phyloP scores from a whole-genome alignment of 2,888 invertebrate species.

The Mythimna loreyi region DNA sequence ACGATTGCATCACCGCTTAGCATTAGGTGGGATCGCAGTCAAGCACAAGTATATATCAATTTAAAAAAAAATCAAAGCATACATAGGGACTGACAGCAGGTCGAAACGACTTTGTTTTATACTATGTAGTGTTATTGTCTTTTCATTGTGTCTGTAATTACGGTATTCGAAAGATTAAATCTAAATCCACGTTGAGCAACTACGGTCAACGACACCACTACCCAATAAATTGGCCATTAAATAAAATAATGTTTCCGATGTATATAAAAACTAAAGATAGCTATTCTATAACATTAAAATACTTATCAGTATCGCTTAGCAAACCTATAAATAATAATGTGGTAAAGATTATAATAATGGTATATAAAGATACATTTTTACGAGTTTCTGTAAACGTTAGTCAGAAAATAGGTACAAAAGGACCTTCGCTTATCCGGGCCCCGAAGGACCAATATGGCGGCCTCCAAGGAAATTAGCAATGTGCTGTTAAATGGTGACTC shows the following conservation, averaged over 20 bases:
- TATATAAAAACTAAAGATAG: background rate
- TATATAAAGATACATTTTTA: slow-evolving; percentile 30
- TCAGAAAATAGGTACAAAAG: slow-evolving; percentile 24
- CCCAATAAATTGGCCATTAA: slow-evolving; percentile 12
- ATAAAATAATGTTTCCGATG: slow-evolving; percentile 17
- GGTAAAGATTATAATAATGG: slow-evolving; percentile 33
- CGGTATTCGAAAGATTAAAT: no score
- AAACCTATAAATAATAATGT: slow-evolving; percentile 39
- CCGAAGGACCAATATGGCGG: slow-evolving; percentile 46
- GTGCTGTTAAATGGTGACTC: slow-evolving; percentile 39
- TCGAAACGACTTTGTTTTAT: no score
- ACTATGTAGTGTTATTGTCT: no score
- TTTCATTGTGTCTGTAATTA: no score
- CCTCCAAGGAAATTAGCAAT: slow-evolving; percentile 52
- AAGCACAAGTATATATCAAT: no score
- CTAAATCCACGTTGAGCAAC: no score
- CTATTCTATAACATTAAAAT: slow-evolving; percentile 2
- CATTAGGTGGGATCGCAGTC: no score
- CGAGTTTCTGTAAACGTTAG: slow-evolving; percentile 25
- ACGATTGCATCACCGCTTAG: no score
- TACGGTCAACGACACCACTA: background rate
- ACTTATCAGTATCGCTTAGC: slow-evolving; percentile 6
- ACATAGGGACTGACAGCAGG: no score
- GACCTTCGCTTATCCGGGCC: slow-evolving; percentile 37
- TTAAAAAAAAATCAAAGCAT: no score